Evolutionary conservation across 2,797 vertebrate species (phyloP).

Genomic region (Hemitrygon akajei): DNA sequence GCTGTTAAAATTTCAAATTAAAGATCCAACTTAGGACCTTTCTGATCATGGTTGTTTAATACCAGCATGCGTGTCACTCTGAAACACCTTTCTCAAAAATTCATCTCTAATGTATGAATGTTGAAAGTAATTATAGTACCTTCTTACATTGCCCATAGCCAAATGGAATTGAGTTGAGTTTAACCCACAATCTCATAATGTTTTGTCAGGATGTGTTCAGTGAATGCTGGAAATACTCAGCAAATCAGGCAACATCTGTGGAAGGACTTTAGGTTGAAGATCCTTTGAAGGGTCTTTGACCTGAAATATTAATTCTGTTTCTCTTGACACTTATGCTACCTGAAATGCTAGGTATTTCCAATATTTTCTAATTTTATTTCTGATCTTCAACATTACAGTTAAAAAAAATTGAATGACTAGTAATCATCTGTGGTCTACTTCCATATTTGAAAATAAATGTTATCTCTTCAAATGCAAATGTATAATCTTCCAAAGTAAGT

Average conservation of each 20-base stretch:
- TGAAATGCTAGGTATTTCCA: no score
- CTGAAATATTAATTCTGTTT: no score
- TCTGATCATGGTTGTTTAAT: background rate
- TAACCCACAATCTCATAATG: background rate
- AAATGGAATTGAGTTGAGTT: background rate
- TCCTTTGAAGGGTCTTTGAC: no score
- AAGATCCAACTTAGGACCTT: background rate
- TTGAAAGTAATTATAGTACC: background rate
- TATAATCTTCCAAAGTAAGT: background rate
- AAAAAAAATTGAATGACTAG: background rate
- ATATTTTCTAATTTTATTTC: no score
- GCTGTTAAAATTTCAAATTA: background rate
- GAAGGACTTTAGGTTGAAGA: no score
- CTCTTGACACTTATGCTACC: no score
- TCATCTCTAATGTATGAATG: background rate
- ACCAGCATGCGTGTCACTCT: background rate
- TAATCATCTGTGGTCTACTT: background rate
- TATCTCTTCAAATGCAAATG: background rate
- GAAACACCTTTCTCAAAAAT: background rate
- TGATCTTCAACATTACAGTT: no score
- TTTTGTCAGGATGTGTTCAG: background rate
- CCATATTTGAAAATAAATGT: constrained; percentile 4
- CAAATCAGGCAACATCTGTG: no score
- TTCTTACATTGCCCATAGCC: background rate
- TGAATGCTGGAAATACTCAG: no score